phyloP scores from a whole-genome alignment of 2,888 invertebrate species.

The Aphelenchoides bicaudatus region DNA sequence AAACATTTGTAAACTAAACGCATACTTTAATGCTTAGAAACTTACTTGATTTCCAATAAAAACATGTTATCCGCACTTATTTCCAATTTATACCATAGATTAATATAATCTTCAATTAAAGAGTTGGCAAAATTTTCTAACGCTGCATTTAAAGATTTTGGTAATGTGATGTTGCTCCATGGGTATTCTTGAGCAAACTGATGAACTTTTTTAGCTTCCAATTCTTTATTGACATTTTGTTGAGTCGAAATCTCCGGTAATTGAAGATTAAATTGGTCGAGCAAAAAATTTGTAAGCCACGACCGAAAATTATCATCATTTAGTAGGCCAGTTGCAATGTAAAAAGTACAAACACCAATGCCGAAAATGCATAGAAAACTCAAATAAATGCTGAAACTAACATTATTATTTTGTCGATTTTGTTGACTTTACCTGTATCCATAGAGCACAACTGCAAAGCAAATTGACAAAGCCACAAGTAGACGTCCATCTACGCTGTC shows the following conservation, averaged over 20 bases:
- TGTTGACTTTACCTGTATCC: not conserved
- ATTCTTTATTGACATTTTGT: not conserved
- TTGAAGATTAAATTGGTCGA: not conserved
- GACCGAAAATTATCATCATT: not conserved
- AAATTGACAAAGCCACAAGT: not conserved
- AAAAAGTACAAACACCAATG: not conserved
- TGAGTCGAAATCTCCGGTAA: not conserved
- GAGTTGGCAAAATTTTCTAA: slow-evolving; percentile 48
- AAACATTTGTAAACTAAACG: slow-evolving; percentile 15
- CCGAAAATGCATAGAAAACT: not conserved
- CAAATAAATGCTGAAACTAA: not conserved
- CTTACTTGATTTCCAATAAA: slow-evolving; percentile 45
- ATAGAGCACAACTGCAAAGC: not conserved
- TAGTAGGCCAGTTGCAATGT: not conserved
- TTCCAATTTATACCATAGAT: slow-evolving; percentile 50
- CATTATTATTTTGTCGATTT: not conserved
- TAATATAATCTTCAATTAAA: slow-evolving; percentile 47
- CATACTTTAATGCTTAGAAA: not conserved
- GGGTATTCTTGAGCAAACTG: slow-evolving; percentile 18
- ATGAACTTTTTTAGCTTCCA: not conserved
- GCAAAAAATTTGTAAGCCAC: not conserved
- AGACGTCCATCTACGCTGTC: not conserved
- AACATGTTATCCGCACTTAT: slow-evolving; percentile 53
- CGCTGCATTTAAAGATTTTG: slow-evolving; percentile 40
- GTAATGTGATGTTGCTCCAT: slow-evolving; percentile 25